These are phyloP conservation scores for Apocrypta bakeri DNA, from an alignment of 1,140 invertebrate genomes.

Conservation along the genomic window DNA sequence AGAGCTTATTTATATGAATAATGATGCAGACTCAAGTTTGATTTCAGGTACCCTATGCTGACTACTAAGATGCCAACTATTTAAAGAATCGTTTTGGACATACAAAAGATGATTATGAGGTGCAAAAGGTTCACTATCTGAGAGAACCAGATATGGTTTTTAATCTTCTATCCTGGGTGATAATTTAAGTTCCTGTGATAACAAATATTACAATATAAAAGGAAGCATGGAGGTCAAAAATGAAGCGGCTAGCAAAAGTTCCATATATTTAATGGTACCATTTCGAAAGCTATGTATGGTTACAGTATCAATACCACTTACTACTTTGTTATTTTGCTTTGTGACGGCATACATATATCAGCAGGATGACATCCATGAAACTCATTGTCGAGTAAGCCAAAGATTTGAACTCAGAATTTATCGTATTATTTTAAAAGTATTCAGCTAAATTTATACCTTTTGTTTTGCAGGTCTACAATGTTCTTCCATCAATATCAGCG, in stretches of 20 bases:
- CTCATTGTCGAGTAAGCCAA: conserved; percentile 87
- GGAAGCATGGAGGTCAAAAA: conserved; percentile 71
- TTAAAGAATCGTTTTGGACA: neutral
- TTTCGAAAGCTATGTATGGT: conserved; percentile 84
- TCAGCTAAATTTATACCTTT: conserved; percentile 7
- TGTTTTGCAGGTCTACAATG: conserved; percentile 87
- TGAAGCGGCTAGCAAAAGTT: conserved; percentile 66
- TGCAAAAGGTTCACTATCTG: neutral
- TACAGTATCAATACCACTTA: conserved; percentile 86
- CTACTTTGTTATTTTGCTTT: conserved; percentile 89
- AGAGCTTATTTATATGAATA: neutral
- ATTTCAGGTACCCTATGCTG: conserved; percentile 14
- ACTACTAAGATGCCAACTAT: conserved; percentile 19
- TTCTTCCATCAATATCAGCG: conserved; percentile 93
- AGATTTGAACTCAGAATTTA: conserved; percentile 8
- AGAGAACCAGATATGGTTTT: conserved; percentile 43
- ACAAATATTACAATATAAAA: neutral
- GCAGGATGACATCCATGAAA: conserved; percentile 93
- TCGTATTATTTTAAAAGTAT: conserved; percentile 48
- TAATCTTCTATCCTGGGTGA: conserved; percentile 23
- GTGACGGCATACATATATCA: conserved; percentile 91
- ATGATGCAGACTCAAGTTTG: neutral
- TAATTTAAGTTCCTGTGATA: conserved; percentile 49
- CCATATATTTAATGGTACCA: conserved; percentile 74
- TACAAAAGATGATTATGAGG: conserved; percentile 7